Evolutionary conservation across 1,140 invertebrate genomes (phyloP), one percentile per base, ranked within the genome.

Genomic region (Bombus pascuorum): DNA sequence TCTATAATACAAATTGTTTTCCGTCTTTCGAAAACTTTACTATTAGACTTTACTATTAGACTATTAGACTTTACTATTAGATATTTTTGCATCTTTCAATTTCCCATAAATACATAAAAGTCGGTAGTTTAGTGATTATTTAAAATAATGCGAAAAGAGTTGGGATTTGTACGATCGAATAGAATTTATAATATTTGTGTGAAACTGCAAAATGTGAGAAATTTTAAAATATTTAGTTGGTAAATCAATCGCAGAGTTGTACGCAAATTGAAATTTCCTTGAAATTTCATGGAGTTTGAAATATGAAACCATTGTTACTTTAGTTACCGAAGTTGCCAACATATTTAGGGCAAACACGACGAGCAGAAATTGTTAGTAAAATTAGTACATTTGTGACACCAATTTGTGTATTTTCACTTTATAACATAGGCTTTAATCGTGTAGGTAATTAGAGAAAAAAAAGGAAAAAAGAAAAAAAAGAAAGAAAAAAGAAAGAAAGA

Each of bases 391-490:
- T 44, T 34, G 32, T 44, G 10, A 72, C 39, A n/a, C 2, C n/a
- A 2, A 42, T 81, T 28, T 59, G 44, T 70, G 28, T 53, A 25
- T 6, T 53, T 74, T 53, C 44, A 15, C 3, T 34, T 34, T 32
- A n/a, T n/a, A 9, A 9, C 10, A 28, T 37, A 12, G 2, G 10
- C 22, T 28, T 28, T 28, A n/a, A 59, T 59, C 12, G 0, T 18
- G 25, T 28, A 59, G 28, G 28, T 59, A 28, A 59, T 59, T 28
- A 3, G 3, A 10, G 3, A 10, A 28, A 0, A 3, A 10, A 25
- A 9, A 25, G 0, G 10, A 25, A 25, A 10, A 10, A 28, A 59
- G 0, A 59, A 0, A 28, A 0, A 0, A 0, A 9, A 3, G 9
- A 3, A 59, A 0, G 0, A 2, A 12, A 1, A 37, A 0, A 28